Conservation (phyloP, 2,797 vertebrate genomes). For the Decapterus maruadsi region DNA sequence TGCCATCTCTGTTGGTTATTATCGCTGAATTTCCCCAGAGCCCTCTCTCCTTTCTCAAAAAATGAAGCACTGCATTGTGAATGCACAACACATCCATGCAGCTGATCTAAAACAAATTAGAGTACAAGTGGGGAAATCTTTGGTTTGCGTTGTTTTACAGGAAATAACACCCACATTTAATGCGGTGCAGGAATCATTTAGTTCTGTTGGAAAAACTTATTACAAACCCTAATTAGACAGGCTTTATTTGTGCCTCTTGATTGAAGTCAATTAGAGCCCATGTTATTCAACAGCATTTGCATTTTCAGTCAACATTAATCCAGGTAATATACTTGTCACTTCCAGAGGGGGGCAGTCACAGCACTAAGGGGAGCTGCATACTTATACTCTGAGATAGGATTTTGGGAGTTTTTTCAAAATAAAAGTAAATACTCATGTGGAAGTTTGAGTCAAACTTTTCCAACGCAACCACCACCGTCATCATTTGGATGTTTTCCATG, state of each 20-base stretch:
- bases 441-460: conserved; percentile 22
- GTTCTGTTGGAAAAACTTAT: conserved; percentile 54
- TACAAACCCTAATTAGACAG: conserved; percentile 55
- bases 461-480: not conserved
- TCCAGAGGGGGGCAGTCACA: conserved; percentile 57
- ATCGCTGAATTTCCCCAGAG: not conserved
- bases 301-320: conserved; percentile 30
- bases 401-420: conserved; percentile 15
- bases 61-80: not conserved
- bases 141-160: not conserved
- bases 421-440: not conserved
- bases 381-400: conserved; percentile 16
- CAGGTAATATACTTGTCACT: conserved; percentile 8
- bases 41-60: not conserved
- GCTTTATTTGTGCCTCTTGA: conserved; percentile 20
- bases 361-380: conserved; percentile 7
- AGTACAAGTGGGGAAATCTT: not conserved
- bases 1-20: not conserved
- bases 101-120: conserved; percentile 15
- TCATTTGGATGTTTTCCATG: not conserved
- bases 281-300: conserved; percentile 36
- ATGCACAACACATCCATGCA: not conserved
- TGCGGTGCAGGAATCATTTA: conserved; percentile 50
- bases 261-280: conserved; percentile 26
- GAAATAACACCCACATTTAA: conserved; percentile 37